Evolutionary conservation across 2,797 vertebrate genomes (phyloP), one percentile per base, ranked within the genome.

Genomic region (Paramormyrops hopkinsi): DNA sequence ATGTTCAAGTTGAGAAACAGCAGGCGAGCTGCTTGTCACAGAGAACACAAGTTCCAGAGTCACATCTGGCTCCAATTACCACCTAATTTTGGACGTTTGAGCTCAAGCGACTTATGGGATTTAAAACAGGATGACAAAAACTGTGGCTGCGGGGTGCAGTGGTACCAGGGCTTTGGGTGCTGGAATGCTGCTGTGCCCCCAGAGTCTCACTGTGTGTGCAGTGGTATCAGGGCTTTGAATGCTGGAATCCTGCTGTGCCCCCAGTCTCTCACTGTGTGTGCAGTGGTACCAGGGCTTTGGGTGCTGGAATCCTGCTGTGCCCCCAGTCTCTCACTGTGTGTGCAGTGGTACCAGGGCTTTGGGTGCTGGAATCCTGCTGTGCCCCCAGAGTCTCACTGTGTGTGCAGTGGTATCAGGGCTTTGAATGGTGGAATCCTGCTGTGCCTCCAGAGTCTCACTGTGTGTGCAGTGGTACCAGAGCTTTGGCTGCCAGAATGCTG

Each of bases 1-100:
- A 89, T 51, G 44, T 51, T 50, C 19, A 86, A 41, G 76, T 12
- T n/a, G 12, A 56, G 54, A 53, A 86, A 37, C 50, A 53, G 87
- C n/a, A 37, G 86, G 69, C 50, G 69, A 25, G 41, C 25, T 33
- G n/a, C 25, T 79, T 89, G 85, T 88, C 85, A 62, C 86, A 79
- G 22, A 88, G 41, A 53, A 50, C 84, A 29, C 83, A 86, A 89
- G 50, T 73, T 59, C 69, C 89, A 83, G 41, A 56, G 51, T 48
- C 69, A 88, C 89, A 90, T 86, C 82, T 90, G 90, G 59, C 82
- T 56, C 82, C 59, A 86, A 73, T 90, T 90, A 89, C 87, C 82
- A 87, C 88, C 90, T 90, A 62, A 90, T 90, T 88, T 88, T 76
- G 65, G 87, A 86, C 37, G 83, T 89, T 88, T 88, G 59, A 89